A percentile compares a stretch with the other conserved stretches of the same genome.
Conservation (phyloP, 2,888 invertebrate genomes). For the Fabriciana adippe region DNA sequence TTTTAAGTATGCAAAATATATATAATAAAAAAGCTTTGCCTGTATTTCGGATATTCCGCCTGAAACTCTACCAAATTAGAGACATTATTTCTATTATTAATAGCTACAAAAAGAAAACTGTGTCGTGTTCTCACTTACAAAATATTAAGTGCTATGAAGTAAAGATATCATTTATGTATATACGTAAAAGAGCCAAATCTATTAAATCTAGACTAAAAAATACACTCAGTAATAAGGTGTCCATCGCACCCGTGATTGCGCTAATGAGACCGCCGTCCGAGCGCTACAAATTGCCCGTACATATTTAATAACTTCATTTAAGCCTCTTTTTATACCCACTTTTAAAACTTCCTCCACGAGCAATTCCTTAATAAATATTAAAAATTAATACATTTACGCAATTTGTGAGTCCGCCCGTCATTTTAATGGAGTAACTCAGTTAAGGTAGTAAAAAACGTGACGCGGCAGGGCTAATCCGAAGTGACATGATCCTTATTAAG, state of each 20-base stretch:
- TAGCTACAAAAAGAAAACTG: too few species aligned
- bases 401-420: slow-evolving; percentile 57
- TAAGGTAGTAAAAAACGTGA: slow-evolving; percentile 63
- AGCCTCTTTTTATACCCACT: slow-evolving; percentile 53
- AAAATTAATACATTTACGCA: slow-evolving; percentile 74
- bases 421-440: slow-evolving; percentile 62
- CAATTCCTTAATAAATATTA: slow-evolving; percentile 68
- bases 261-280: slow-evolving; percentile 57
- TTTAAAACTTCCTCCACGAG: slow-evolving; percentile 29
- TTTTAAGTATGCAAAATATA: too few species aligned
- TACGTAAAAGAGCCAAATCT: not conserved
- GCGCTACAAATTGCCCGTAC: slow-evolving; percentile 70
- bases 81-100: too few species aligned
- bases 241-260: slow-evolving; percentile 53
- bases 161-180: not conserved
- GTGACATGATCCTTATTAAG: slow-evolving; percentile 81
- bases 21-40: too few species aligned
- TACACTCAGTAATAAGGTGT: slow-evolving; percentile 25
- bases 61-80: too few species aligned
- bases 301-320: slow-evolving; percentile 78
- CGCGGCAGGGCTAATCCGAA: slow-evolving; percentile 72
- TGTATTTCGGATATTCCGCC: too few species aligned
- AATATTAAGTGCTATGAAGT: too few species aligned
- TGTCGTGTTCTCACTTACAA: too few species aligned
- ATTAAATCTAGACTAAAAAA: not conserved